Conservation (phyloP, 2,113 vertebrate genomes). For the Chinchilla lanigera region DNA sequence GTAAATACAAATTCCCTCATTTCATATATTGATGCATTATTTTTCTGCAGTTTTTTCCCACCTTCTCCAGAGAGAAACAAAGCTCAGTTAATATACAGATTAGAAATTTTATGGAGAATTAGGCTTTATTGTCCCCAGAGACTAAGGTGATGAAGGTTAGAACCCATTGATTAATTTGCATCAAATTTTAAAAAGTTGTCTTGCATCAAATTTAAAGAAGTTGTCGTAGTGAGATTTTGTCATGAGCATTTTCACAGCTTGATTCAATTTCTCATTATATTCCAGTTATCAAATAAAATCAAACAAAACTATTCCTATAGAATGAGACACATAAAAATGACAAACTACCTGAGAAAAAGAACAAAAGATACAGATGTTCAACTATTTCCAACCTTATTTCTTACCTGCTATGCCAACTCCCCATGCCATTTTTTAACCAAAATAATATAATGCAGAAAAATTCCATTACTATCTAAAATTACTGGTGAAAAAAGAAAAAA, state of each 20-base stretch:
- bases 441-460: not conserved
- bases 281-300: constrained; percentile 57
- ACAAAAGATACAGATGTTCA: constrained; percentile 33
- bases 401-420: not conserved
- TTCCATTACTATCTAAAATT: constrained; percentile 10
- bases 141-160: constrained; percentile 8
- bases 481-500: not conserved
- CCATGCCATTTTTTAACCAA: not conserved
- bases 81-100: constrained; percentile 52
- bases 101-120: constrained; percentile 35
- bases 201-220: constrained; percentile 60
- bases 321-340: constrained; percentile 46
- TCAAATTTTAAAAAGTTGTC: constrained; percentile 53
- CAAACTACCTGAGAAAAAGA: constrained; percentile 18
- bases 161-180: not conserved
- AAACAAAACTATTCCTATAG: constrained; percentile 50
- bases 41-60: constrained; percentile 18
- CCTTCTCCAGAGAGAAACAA: constrained; percentile 50
- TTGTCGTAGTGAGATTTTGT: constrained; percentile 26
- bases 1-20: constrained; percentile 41
- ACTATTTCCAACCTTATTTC: not conserved
- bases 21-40: constrained; percentile 31
- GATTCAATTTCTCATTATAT: constrained; percentile 63
- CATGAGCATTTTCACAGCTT: constrained; percentile 67
- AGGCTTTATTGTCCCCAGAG: constrained; percentile 23